Base-by-base conservation (phyloP, 2,113 vertebrate genomes). In the Marcusenius ussheri region DNA sequence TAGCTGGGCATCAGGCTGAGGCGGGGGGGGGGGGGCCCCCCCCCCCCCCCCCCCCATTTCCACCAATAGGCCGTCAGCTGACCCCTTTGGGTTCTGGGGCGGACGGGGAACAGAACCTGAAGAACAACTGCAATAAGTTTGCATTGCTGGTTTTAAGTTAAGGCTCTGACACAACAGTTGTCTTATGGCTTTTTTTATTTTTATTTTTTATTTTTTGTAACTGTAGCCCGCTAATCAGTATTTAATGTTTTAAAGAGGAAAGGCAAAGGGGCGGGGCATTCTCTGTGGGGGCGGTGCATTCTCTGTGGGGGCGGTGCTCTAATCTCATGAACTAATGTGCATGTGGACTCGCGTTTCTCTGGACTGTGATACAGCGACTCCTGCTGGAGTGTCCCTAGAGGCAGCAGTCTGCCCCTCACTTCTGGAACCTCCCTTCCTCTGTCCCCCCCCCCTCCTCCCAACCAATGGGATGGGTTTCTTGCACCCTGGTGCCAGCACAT, bases 171-270 rank as follows among this genome's bases (percentile, higher is more conserved):
- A 91, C 91, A 88, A 92, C 92, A 91, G 89, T 91, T 89, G 92
- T 93, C 91, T 94, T 94, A 56, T 24, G 17, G 85, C 50, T 53
- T 91, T 80, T 89, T 91, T 90, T 89, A 87, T 83, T 89, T 90
- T 42, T 42, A 42, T 21, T 19, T 86, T 85, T 84, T 53, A 91
- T 84, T 89, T 92, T 90, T 88, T 89, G 90, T 13, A 90, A 93
- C 92, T 92, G 92, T 95, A 95, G 94, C 93, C 93, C 95, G 94
- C 93, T 95, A 95, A 95, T 95, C 94, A 95, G 94, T 95, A 96
- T 96, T 96, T 96, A 96, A 96, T 94, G 91, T 94, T 93, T 93
- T 91, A 93, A 95, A 93, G 91, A 94, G 93, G 94, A 89, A 90
- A 93, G 91, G 93, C 91, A 91, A 95, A 95, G 94, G 95, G 94